A percentile compares a stretch with the other conserved stretches of the same genome.
These are phyloP conservation scores for Norana najaformis DNA, from an alignment of 2,888 invertebrate genomes.

Conservation along the genomic window DNA sequence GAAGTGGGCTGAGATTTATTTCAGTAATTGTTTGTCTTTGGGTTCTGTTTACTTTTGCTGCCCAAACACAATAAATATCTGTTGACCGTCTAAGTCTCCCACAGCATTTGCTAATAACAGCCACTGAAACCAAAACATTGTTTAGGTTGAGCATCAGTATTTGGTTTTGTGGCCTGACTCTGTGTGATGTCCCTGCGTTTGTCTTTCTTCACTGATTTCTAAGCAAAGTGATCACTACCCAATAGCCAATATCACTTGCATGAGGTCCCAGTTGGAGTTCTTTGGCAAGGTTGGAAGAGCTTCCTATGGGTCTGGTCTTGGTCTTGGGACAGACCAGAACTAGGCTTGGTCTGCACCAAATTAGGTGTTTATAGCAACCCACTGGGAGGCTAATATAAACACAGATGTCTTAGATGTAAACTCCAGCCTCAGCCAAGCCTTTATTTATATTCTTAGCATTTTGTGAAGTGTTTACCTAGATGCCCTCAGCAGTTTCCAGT, in stretches of 20 bases:
- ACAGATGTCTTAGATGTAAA: constrained; percentile 10
- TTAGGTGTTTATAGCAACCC: constrained; percentile 9
- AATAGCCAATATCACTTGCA: not conserved
- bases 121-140: not conserved
- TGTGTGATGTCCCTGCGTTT: not conserved
- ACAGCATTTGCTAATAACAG: constrained; percentile 13
- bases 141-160: constrained; percentile 13
- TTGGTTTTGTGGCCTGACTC: not conserved
- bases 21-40: not conserved
- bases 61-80: not conserved
- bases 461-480: not conserved
- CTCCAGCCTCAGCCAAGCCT: not conserved
- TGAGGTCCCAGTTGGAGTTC: constrained; percentile 5
- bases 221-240: constrained; percentile 13
- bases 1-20: not conserved
- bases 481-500: not conserved
- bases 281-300: constrained; percentile 13
- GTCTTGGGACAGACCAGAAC: not conserved
- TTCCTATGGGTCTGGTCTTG: not conserved
- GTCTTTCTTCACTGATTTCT: not conserved
- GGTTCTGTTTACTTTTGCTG: not conserved
- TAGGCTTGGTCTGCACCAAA: not conserved
- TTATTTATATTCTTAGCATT: constrained; percentile 26
- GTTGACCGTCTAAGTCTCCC: not conserved
- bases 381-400: constrained; percentile 15